phyloP scores from a whole-genome alignment of 2,113 vertebrate species.

The Zosterops lateralis region DNA sequence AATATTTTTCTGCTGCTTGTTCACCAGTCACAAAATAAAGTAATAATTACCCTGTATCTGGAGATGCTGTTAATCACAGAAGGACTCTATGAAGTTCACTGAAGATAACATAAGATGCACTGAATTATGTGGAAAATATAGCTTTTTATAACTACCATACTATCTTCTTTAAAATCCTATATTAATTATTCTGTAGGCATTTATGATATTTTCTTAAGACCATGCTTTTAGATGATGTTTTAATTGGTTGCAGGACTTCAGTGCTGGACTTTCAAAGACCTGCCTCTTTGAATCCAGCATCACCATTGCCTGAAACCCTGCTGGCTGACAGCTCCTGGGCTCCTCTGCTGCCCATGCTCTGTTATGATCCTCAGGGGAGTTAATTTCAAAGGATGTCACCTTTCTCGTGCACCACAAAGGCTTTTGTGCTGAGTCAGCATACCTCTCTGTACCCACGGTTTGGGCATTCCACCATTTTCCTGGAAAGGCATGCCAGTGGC shows the following conservation, averaged over 20 bases:
- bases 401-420: background rate
- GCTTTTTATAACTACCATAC: background rate
- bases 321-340: background rate
- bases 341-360: background rate
- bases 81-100: background rate
- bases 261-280: background rate
- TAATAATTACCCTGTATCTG: background rate
- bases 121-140: background rate
- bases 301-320: background rate
- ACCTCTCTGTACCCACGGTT: accelerated
- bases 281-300: background rate
- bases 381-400: background rate
- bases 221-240: background rate
- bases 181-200: background rate
- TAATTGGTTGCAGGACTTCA: background rate
- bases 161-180: background rate
- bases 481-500: background rate
- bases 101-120: background rate
- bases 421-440: background rate
- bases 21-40: background rate
- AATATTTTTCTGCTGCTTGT: background rate
- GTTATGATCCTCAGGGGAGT: background rate
- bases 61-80: background rate
- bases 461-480: background rate
- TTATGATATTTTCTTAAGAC: background rate